Conservation (phyloP, 2,113 vertebrate genomes). For the Glareola pratincola region DNA sequence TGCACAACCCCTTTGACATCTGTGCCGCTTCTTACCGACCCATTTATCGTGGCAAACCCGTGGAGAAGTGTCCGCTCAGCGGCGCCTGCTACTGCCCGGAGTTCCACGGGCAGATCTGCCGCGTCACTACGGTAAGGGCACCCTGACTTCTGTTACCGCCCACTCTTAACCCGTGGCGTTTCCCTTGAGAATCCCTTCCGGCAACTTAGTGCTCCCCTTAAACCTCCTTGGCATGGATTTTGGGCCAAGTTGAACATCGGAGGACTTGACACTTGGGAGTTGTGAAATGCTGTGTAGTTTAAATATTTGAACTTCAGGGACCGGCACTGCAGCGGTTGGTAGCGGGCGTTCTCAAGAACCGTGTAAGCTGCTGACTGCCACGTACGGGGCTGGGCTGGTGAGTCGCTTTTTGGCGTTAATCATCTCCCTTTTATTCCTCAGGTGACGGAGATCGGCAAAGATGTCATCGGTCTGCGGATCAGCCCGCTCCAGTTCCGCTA, state of each 20-base stretch:
- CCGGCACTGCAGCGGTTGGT: rapidly evolving
- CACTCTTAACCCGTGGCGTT: rapidly evolving
- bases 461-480: slow-evolving; percentile 93
- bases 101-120: slow-evolving; percentile 92
- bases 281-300: background rate
- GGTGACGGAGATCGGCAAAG: slow-evolving; percentile 95
- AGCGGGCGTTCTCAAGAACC: rapidly evolving
- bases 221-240: rapidly evolving
- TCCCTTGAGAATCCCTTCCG: background rate
- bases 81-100: slow-evolving; percentile 92
- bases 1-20: slow-evolving; percentile 97
- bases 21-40: slow-evolving; percentile 91
- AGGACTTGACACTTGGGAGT: background rate
- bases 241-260: background rate
- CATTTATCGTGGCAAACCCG: slow-evolving; percentile 90
- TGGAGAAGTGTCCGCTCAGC: slow-evolving; percentile 94
- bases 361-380: rapidly evolving
- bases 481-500: slow-evolving; percentile 96
- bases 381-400: rapidly evolving
- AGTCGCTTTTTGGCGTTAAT: background rate
- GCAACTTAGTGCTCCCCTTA: background rate
- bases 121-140: slow-evolving; percentile 85
- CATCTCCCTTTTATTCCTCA: slow-evolving; percentile 18
- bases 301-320: background rate
- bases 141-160: rapidly evolving